Evolutionary conservation across 2,113 vertebrate genomes (phyloP), one percentile per base, ranked within the genome.

Genomic region (Cairina moschata): DNA sequence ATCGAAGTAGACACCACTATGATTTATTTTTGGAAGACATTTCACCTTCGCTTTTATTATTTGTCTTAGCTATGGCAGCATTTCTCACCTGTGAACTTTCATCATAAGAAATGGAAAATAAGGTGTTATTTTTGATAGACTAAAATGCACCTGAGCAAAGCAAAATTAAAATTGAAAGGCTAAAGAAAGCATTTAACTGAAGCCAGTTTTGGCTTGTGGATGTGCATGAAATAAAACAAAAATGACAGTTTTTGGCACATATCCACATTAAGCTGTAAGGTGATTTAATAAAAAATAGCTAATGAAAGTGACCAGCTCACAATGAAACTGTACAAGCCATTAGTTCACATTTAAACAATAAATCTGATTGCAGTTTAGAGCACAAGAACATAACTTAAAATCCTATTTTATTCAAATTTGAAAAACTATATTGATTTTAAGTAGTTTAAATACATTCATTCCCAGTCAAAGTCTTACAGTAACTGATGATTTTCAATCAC

Each of bases 391-490:
- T 68, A 86, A 93, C 73, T 91, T 94, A 88, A 84, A 86, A 54
- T 59, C 80, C 93, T 92, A 55, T 91, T 95, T 95, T 72, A 90
- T 88, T 95, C 17, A 13, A 88, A 89, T 59, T 63, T 91, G 80
- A 91, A 94, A 95, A 96, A 82, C 34, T 93, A 75, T 78, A 93
- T 65, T 77, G 91, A 91, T 83, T 94, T 95, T 58, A 88, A 84
- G 80, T 86, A 77, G 54, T 79, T 94, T 83, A 91, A 94, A 94
- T 95, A 95, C 95, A 95, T 96, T 79, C 91, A 97, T 82, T 94
- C 96, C 88, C 92, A 79, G 76, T 83, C 63, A 52, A 94, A 94
- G 81, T 92, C 85, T 94, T 95, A 97, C 96, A 97, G 88, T 89
- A 96, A 95, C 66, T 76, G 77, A 79, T 93, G 44, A 91, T 77